Percentiles rank a stretch among this genome's conserved stretches.
phyloP scores from a whole-genome alignment of 2,888 invertebrate species.

The Eurytoma adleriae region DNA sequence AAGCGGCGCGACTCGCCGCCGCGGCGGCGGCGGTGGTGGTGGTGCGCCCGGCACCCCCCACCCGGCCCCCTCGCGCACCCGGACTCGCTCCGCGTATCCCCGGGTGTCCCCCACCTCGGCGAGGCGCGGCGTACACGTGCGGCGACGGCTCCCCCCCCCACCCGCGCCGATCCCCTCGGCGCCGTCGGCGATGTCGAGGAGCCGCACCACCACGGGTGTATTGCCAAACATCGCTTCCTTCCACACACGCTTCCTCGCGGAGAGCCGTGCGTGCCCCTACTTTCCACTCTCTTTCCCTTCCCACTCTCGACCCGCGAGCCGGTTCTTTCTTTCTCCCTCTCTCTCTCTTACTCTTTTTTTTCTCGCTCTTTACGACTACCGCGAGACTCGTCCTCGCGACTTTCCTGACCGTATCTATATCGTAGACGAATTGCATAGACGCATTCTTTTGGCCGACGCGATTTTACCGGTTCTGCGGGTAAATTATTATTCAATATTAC shows the following conservation, averaged over 20 bases:
- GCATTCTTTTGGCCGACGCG: background rate
- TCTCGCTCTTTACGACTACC: background rate
- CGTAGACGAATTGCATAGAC: background rate
- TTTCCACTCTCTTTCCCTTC: background rate
- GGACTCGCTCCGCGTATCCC: background rate
- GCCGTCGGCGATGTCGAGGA: conserved; percentile 7
- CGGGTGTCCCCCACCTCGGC: background rate
- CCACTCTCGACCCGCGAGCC: background rate
- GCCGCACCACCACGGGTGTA: conserved; percentile 8
- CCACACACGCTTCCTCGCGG: conserved; percentile 3
- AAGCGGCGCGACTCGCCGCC: conserved; percentile 10
- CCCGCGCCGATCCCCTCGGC: background rate
- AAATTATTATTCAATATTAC: background rate
- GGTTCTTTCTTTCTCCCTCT: background rate
- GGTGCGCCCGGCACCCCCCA: conserved; percentile 1
- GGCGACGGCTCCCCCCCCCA: background rate
- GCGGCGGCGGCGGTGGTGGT: conserved; percentile 2
- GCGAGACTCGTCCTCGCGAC: background rate
- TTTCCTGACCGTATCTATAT: background rate
- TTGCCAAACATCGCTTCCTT: conserved; percentile 30
- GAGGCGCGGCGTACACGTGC: no score
- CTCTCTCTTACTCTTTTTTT: background rate
- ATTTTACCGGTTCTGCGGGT: background rate
- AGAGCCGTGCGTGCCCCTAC: background rate
- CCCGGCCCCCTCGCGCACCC: background rate